phyloP scores from a whole-genome alignment of 2,797 vertebrate genomes.

The Chelon labrosus region DNA sequence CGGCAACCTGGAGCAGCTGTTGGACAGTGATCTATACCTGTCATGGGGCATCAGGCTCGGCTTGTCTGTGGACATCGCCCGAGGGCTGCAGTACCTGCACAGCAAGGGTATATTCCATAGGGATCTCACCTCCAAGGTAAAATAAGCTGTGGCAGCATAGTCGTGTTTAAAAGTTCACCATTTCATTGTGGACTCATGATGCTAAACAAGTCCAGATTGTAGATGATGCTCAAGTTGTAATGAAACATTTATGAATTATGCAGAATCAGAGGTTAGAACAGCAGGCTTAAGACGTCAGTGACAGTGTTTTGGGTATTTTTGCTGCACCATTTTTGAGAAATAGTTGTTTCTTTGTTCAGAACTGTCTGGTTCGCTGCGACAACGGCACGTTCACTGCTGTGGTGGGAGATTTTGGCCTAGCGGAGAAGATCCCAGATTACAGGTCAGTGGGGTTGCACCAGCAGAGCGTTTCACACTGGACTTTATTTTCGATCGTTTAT shows the following conservation, averaged over 20 bases:
- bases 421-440: constrained; percentile 95
- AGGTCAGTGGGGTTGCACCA: constrained; percentile 80
- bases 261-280: background rate
- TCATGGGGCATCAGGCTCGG: constrained; percentile 88
- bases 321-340: background rate
- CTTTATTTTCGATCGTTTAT: too few species aligned
- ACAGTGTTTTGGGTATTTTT: too few species aligned
- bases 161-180: too few species aligned
- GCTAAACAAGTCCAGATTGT: background rate
- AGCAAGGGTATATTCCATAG: constrained; percentile 95
- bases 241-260: too few species aligned
- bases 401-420: constrained; percentile 95
- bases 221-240: background rate
- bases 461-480: too few species aligned
- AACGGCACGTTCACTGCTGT: constrained; percentile 88
- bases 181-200: too few species aligned
- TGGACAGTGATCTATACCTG: constrained; percentile 90
- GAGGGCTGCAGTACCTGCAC: constrained; percentile 93
- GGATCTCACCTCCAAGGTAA: constrained; percentile 97
- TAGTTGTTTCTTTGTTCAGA: constrained; percentile 76
- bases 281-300: too few species aligned
- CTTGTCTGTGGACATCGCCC: constrained; percentile 91
- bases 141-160: too few species aligned
- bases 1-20: constrained; percentile 95
- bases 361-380: constrained; percentile 94